Conservation (phyloP, 2,797 vertebrate genomes). For the Leptatherina wallacei region DNA sequence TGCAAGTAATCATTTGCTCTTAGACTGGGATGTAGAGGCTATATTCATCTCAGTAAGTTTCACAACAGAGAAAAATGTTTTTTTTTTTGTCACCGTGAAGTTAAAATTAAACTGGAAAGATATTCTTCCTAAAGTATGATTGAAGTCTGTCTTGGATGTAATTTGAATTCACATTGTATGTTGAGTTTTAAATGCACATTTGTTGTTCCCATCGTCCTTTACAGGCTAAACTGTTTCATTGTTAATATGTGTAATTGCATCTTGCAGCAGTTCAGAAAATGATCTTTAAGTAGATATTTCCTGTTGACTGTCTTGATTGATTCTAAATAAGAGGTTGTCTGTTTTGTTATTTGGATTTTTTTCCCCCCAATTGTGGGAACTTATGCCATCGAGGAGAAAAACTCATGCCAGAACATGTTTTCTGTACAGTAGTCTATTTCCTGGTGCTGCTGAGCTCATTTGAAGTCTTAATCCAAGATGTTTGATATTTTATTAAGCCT, state of each 20-base stretch:
- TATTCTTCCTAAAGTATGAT: not conserved
- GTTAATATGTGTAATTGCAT: constrained; percentile 29
- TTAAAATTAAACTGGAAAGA: not conserved
- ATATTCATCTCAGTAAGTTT: not conserved
- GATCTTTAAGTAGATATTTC: constrained; percentile 9
- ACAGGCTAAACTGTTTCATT: not conserved
- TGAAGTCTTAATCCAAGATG: constrained; percentile 46
- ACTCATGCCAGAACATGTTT: constrained; percentile 21
- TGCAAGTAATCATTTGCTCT: constrained; percentile 1
- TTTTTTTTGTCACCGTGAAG: not conserved
- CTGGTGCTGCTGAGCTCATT: constrained; percentile 51
- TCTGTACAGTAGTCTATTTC: constrained; percentile 31
- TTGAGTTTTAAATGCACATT: not conserved
- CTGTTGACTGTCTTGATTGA: not conserved
- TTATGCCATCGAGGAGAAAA: not conserved
- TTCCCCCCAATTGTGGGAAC: constrained; percentile 2
- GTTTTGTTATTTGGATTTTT: constrained; percentile 10
- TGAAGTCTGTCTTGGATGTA: constrained; percentile 4
- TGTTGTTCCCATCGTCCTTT: not conserved
- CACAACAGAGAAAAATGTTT: not conserved
- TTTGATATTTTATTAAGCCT: constrained; percentile 24
- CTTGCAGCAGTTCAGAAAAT: constrained; percentile 11
- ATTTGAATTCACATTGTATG: constrained; percentile 3
- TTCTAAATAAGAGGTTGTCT: constrained; percentile 12
- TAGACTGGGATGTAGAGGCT: not conserved